phyloP scores from a whole-genome alignment of 2,113 vertebrate species.

The Marmota monax region DNA sequence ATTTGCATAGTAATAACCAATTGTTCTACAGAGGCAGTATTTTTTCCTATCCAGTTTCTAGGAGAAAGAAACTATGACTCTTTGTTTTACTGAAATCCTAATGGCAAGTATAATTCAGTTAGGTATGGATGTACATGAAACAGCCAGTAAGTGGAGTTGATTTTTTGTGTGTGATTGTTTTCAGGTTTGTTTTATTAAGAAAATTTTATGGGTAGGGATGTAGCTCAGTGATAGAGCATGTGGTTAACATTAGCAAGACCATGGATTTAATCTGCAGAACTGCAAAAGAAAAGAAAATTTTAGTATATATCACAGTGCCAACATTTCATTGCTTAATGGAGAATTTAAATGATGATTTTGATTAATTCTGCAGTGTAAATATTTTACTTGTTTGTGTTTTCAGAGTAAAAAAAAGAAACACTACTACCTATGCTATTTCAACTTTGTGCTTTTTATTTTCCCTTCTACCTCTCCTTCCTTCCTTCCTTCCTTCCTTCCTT shows the following conservation, averaged over 20 bases:
- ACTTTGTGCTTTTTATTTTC: slow-evolving; percentile 52
- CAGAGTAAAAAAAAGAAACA: slow-evolving; percentile 28
- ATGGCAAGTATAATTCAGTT: slow-evolving; percentile 48
- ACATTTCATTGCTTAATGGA: neutral
- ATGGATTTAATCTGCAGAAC: neutral
- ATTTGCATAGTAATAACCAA: slow-evolving; percentile 53
- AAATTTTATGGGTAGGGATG: neutral
- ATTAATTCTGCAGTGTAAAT: slow-evolving; percentile 12
- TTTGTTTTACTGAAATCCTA: slow-evolving; percentile 64
- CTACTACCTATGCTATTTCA: slow-evolving; percentile 50
- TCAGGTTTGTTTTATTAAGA: slow-evolving; percentile 50
- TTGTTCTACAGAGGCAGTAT: slow-evolving; percentile 37
- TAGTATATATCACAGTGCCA: neutral
- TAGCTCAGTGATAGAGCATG: neutral
- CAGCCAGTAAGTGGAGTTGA: neutral
- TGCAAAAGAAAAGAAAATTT: neutral
- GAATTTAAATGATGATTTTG: slow-evolving; percentile 24
- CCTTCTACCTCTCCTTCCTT: neutral
- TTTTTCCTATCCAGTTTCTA: slow-evolving; percentile 46
- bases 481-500: no score
- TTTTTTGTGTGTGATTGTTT: slow-evolving; percentile 52
- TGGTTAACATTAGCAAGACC: neutral
- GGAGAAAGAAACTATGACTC: slow-evolving; percentile 25
- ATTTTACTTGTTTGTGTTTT: slow-evolving; percentile 56
- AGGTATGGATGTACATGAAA: slow-evolving; percentile 23